Base-by-base conservation (phyloP, 2,113 vertebrate genomes). In the Larimichthys polyactis region DNA sequence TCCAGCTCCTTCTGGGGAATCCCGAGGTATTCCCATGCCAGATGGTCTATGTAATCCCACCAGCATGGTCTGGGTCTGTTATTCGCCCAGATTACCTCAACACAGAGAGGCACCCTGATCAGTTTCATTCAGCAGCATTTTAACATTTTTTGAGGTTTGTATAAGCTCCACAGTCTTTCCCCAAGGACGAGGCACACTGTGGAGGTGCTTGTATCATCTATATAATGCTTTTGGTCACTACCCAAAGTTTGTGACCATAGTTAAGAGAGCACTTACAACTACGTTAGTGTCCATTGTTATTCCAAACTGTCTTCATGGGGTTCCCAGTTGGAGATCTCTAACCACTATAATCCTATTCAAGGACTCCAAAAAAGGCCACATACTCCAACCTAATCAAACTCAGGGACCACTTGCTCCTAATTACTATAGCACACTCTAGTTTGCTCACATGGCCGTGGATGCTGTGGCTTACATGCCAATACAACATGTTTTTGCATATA, bases 1-100 rank as follows among this genome's bases (percentile, higher is more conserved):
- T 82, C 32, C 46, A 57, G 62, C 71, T 73, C 62, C 67, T 86
- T 62, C 14, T 70, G 69, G 69, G 80, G 66, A 82, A 87, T 79
- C 79, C 80, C 10, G 14, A 80, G 24, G 60, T 82, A 62, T 58
- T 72, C 69, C 60, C 57, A 49, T 52, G 60, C 75, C 87, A 90
- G 66, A 79, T 75, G 83, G 60, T 66, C 82, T 67, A 49, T 55
- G 29, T 85, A 86, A 84, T 77, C 65, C 75, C 32, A 70, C 51
- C 65, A 44, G 65, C 69, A 78, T 64, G 44, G 55, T 66, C 32
- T 55, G 51, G 58, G 65, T 88, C 54, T 65, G 67, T 36, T 63
- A 55, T 49, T 11, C 59, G 48, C 46, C 46, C 51, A 79, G 54
- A 87, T 68, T 76, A 81, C 36, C 57, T 67, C 6, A 5, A 65